Conservation (phyloP, 2,797 vertebrate genomes). For the Furcifer pardalis region DNA sequence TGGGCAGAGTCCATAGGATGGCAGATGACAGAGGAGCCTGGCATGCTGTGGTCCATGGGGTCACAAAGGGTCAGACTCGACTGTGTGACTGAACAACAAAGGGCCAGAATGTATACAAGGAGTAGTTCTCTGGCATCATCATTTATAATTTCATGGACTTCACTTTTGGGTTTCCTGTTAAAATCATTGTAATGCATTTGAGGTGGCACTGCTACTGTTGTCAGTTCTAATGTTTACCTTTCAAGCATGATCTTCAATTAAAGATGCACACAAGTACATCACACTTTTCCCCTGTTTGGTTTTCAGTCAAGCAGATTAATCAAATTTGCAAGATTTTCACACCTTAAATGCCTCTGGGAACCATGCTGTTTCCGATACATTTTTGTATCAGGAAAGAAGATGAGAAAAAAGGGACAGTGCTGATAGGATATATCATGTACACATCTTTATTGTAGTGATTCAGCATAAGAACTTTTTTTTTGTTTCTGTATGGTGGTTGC, state of each 20-base stretch:
- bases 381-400: neutral
- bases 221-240: constrained; percentile 1
- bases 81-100: no score
- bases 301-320: constrained; percentile 9
- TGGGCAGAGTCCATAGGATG: no score
- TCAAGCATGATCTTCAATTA: neutral
- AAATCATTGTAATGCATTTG: neutral
- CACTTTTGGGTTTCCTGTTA: constrained; percentile 22
- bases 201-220: neutral
- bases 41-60: no score
- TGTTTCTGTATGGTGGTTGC: neutral
- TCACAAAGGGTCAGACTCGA: no score
- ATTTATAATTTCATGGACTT: constrained; percentile 39
- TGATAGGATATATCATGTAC: neutral
- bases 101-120: constrained; percentile 13
- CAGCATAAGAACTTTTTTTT: no score
- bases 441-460: neutral
- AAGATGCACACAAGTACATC: neutral
- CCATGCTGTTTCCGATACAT: neutral
- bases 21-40: no score
- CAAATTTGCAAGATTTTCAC: constrained; percentile 4
- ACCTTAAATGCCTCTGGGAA: neutral
- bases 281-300: neutral
- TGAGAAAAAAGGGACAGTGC: neutral
- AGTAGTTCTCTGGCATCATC: constrained; percentile 30